Conservation (phyloP, 2,113 vertebrate genomes). For the Chascanopsetta lugubris region DNA sequence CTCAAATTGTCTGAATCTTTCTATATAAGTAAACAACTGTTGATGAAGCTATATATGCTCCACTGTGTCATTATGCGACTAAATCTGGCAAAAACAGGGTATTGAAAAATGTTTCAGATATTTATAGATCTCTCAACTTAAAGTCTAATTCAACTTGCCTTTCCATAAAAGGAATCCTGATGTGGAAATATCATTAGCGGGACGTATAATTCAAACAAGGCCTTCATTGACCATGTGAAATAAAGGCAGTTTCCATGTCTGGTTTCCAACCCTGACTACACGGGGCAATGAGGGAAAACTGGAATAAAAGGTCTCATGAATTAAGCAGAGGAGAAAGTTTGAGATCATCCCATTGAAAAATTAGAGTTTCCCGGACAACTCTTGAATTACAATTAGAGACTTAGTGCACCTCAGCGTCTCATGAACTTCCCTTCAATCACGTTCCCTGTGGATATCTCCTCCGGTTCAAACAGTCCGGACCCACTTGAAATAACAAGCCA, state of each 20-base stretch:
- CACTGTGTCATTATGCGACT: not conserved
- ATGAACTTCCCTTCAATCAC: slow-evolving; percentile 34
- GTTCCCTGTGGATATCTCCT: slow-evolving; percentile 41
- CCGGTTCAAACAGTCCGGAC: slow-evolving; percentile 70
- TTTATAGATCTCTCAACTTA: slow-evolving; percentile 32
- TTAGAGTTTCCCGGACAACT: slow-evolving; percentile 4
- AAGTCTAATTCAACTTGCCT: slow-evolving; percentile 27
- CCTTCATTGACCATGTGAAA: slow-evolving; percentile 11
- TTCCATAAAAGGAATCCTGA: slow-evolving; percentile 10
- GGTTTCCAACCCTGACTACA: slow-evolving; percentile 7
- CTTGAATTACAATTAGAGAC: slow-evolving; percentile 36
- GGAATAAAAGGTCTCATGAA: not conserved
- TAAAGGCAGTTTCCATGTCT: slow-evolving; percentile 7
- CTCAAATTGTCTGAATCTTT: no score
- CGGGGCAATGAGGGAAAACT: not conserved
- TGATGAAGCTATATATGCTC: not conserved
- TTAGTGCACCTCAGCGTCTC: slow-evolving; percentile 58
- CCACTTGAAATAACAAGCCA: slow-evolving; percentile 85
- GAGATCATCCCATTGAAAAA: not conserved
- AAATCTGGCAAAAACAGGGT: not conserved
- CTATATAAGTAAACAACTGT: not conserved
- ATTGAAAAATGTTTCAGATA: slow-evolving; percentile 39
- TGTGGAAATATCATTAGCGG: slow-evolving; percentile 48
- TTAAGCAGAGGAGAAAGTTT: not conserved
- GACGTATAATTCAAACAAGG: slow-evolving; percentile 12